Base-by-base conservation (phyloP, 2,888 invertebrate species). In the Microdon myrmicae region DNA sequence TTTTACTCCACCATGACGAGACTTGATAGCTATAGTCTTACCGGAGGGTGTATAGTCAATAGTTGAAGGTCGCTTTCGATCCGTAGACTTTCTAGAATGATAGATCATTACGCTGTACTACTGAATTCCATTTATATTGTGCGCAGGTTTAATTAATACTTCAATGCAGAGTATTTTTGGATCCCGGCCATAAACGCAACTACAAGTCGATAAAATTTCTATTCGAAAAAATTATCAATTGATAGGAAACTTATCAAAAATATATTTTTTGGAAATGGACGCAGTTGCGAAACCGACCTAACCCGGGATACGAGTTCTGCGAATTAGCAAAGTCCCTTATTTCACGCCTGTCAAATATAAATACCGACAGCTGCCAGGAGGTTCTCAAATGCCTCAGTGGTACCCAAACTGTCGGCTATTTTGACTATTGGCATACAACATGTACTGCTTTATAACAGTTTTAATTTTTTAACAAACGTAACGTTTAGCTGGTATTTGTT, bases 101-200 rank as follows among this genome's bases (percentile, higher is more conserved):
- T 41, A 17, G 26, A 45, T n/a, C 3, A 12, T 23, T 13, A 2
- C 23, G 19, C 9, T 13, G 17, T 16, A 29, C 3, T 29, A 67
- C 45, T 55, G 51, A 13, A 34, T 48, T 28, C 25, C 48, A 32
- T 17, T 7, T 3, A 10, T 12, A 29, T 4, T 6, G 14, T 49
- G 25, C 19, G 25, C 20, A 31, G 23, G 12, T 35, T 9, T 19
- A 2, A 4, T 4, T 2, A 16, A 22, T 45, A 78, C 79, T 78
- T 77, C 68, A 76, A 68, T 26, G 74, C 73, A 32, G 77, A 75
- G 69, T 78, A 79, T 71, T 75, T 75, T 68, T 78, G 73, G 53
- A 78, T 74, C 67, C 77, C 79, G 56, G 78, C 77, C 79, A 79
- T 78, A 67, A 19, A 47, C n/a, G n/a, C 7, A 23, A 23, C 23